Evolutionary conservation across 2,797 vertebrate species (phyloP).

Genomic region (Cirrhinus mrigala): DNA sequence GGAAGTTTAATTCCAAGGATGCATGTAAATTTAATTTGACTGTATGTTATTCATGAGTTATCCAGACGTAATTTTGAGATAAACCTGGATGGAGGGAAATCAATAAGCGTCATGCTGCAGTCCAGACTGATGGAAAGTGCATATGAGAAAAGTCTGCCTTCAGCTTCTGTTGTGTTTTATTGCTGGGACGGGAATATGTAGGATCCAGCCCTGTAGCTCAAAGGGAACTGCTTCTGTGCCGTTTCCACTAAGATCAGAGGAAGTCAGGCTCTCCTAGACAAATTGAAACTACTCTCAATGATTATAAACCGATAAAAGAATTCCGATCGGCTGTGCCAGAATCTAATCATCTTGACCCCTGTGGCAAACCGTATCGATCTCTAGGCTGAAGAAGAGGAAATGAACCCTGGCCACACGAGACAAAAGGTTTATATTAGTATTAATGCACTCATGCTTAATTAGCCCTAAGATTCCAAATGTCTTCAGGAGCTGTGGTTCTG

Average conservation of each 20-base stretch:
- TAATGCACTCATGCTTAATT: conserved; percentile 59
- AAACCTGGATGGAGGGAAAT: conserved; percentile 61
- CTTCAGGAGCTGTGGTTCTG: conserved; percentile 29
- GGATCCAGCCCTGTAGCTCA: conserved; percentile 63
- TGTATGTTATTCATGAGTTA: conserved; percentile 16
- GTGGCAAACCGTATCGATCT: conserved; percentile 70
- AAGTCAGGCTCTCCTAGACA: conserved; percentile 58
- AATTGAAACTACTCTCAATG: conserved; percentile 64
- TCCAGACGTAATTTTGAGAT: conserved; percentile 44
- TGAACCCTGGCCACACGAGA: conserved; percentile 60
- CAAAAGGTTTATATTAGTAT: conserved; percentile 55
- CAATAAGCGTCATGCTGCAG: conserved; percentile 65
- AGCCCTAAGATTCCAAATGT: conserved; percentile 41
- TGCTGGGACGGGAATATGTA: conserved; percentile 60
- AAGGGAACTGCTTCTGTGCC: conserved; percentile 69
- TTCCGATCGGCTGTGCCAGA: conserved; percentile 69
- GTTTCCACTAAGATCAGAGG: conserved; percentile 65
- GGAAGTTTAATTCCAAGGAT: background rate
- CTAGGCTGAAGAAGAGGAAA: conserved; percentile 59
- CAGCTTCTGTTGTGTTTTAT: conserved; percentile 61
- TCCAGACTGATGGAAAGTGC: conserved; percentile 59
- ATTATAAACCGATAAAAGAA: conserved; percentile 66
- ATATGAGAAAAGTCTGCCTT: conserved; percentile 51
- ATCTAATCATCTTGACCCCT: conserved; percentile 71
- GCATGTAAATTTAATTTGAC: background rate